Conservation (phyloP, 92 coral and sea anemone species). For the Virgularia gustaviana region DNA sequence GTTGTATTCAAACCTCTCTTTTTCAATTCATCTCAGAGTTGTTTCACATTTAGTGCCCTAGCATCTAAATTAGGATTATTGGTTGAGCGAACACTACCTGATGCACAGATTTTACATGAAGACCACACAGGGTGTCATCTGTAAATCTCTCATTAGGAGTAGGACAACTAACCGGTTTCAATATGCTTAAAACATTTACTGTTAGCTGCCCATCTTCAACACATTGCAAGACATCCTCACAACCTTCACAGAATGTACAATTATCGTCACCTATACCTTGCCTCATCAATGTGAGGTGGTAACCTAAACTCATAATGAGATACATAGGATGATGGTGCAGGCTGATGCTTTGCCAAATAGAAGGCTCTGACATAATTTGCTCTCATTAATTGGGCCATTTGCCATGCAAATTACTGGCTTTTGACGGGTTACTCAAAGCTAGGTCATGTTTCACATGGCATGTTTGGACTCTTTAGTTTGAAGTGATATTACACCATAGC, state of each 20-base stretch:
- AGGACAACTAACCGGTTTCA: slow-evolving; percentile 43
- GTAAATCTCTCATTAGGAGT: slow-evolving; percentile 38
- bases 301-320: slow-evolving; percentile 49
- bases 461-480: slow-evolving; percentile 64
- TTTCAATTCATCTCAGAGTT: not conserved
- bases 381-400: slow-evolving; percentile 61
- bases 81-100: not conserved
- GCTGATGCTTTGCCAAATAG: slow-evolving; percentile 55
- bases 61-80: not conserved
- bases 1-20: not conserved
- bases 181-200: slow-evolving; percentile 2
- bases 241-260: not conserved
- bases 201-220: slow-evolving; percentile 3
- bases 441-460: slow-evolving; percentile 50
- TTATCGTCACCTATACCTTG: not conserved
- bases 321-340: slow-evolving; percentile 45
- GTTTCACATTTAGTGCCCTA: not conserved
- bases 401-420: slow-evolving; percentile 32
- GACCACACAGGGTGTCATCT: slow-evolving; percentile 19
- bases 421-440: slow-evolving; percentile 37
- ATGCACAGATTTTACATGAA: slow-evolving; percentile 26
- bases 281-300: slow-evolving; percentile 34
- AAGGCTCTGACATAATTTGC: slow-evolving; percentile 58
- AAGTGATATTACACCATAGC: too few species aligned
- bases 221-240: not conserved